phyloP scores from a whole-genome alignment of 2,888 invertebrate genomes.

The Boloria euphrosyne region DNA sequence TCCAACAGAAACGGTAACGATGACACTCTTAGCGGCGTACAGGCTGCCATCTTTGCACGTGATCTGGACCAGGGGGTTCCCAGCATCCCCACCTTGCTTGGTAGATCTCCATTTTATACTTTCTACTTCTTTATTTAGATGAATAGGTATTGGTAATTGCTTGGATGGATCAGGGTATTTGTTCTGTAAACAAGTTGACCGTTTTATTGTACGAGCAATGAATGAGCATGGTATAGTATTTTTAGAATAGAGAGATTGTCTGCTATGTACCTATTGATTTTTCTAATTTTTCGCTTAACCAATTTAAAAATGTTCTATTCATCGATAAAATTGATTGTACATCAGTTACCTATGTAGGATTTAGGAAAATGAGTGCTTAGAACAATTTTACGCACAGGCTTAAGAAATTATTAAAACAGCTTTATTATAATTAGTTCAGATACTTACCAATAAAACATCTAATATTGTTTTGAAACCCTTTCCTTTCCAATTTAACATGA shows the following conservation, averaged over 20 bases:
- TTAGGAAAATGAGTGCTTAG: too few species aligned
- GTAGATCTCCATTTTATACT: slow-evolving; percentile 73
- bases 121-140: slow-evolving; percentile 79
- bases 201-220: too few species aligned
- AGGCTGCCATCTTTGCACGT: slow-evolving; percentile 80
- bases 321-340: too few species aligned
- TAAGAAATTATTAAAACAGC: too few species aligned
- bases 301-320: too few species aligned
- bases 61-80: slow-evolving; percentile 72
- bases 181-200: slow-evolving; percentile 60
- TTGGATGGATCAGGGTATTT: slow-evolving; percentile 71
- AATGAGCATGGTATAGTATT: background rate
- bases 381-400: too few species aligned
- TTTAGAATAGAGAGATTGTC: background rate
- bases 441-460: slow-evolving; percentile 85
- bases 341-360: too few species aligned
- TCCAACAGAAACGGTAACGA: slow-evolving; percentile 86
- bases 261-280: too few species aligned
- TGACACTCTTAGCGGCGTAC: slow-evolving; percentile 83
- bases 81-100: slow-evolving; percentile 50
- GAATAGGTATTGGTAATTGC: slow-evolving; percentile 69
- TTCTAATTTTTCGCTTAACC: too few species aligned
- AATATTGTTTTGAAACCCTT: slow-evolving; percentile 86
- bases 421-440: background rate
- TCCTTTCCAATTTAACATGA: slow-evolving; percentile 87